These are phyloP conservation scores for Halyomorpha halys DNA, from an alignment of 1,140 invertebrate genomes.

Conservation along the genomic window DNA sequence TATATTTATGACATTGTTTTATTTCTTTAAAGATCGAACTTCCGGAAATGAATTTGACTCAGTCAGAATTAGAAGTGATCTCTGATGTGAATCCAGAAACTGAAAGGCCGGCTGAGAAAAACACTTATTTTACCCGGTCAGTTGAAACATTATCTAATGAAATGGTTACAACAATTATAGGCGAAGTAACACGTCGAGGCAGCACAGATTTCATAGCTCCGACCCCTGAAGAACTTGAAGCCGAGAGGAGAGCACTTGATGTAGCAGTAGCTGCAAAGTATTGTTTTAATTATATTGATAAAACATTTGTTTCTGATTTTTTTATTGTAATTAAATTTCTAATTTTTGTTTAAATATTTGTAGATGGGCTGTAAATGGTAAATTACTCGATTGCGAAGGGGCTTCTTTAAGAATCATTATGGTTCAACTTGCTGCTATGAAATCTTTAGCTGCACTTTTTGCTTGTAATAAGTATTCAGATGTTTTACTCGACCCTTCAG, in stretches of 20 bases:
- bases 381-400: conserved; percentile 38
- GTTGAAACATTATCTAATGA: conserved; percentile 42
- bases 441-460: conserved; percentile 42
- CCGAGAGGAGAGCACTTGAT: conserved; percentile 20
- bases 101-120: conserved; percentile 20
- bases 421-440: conserved; percentile 48
- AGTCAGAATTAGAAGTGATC: conserved; percentile 28
- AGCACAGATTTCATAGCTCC: conserved; percentile 31
- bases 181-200: conserved; percentile 38
- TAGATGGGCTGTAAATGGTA: conserved; percentile 33
- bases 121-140: conserved; percentile 32
- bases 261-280: conserved; percentile 23
- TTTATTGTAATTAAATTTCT: not conserved
- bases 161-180: conserved; percentile 43
- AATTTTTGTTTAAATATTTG: not conserved
- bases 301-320: not conserved
- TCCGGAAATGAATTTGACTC: conserved; percentile 25
- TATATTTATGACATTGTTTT: not conserved
- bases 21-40: conserved; percentile 23
- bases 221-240: conserved; percentile 24
- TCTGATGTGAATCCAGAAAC: conserved; percentile 5
- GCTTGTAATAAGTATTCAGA: conserved; percentile 44
- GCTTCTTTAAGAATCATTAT: conserved; percentile 39
- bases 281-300: not conserved
- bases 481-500: conserved; percentile 42